Conservation (phyloP, 2,113 vertebrate species). For the Collichthys lucidus region DNA sequence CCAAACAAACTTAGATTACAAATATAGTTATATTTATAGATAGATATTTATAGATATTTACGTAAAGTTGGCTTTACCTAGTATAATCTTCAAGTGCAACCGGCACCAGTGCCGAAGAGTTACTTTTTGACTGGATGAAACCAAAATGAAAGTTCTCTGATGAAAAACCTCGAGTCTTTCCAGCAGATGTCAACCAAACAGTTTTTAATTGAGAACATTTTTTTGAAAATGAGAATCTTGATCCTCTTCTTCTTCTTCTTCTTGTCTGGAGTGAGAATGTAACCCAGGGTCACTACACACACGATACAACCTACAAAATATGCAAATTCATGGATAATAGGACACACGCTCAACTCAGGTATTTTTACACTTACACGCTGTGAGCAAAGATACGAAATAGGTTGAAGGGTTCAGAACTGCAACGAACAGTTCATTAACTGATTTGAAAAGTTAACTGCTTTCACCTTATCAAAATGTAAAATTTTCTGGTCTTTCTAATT, state of each 20-base stretch:
- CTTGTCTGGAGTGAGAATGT: not conserved
- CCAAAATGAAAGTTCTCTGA: not conserved
- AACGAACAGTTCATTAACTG: not conserved
- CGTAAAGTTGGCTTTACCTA: not conserved
- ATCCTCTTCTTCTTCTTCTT: constrained; percentile 20
- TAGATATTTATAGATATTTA: too few species aligned
- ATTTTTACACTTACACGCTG: not conserved
- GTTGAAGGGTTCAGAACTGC: not conserved
- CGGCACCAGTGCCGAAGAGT: not conserved
- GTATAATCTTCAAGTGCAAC: too few species aligned
- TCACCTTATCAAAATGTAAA: not conserved
- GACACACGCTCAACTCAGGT: not conserved
- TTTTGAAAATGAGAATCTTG: not conserved
- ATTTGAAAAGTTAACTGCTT: not conserved
- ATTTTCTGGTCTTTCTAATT: not conserved
- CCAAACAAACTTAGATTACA: not conserved
- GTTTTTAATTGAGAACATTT: not conserved
- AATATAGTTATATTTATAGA: too few species aligned
- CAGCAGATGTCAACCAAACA: not conserved
- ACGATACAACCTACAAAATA: not conserved
- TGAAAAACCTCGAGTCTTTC: not conserved
- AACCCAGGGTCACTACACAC: not conserved
- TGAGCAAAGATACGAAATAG: not conserved
- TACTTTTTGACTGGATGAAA: not conserved
- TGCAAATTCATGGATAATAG: not conserved